Evolutionary conservation across 2,113 vertebrate genomes (phyloP), one percentile per base, ranked within the genome.

Genomic region (Scophthalmus maximus): DNA sequence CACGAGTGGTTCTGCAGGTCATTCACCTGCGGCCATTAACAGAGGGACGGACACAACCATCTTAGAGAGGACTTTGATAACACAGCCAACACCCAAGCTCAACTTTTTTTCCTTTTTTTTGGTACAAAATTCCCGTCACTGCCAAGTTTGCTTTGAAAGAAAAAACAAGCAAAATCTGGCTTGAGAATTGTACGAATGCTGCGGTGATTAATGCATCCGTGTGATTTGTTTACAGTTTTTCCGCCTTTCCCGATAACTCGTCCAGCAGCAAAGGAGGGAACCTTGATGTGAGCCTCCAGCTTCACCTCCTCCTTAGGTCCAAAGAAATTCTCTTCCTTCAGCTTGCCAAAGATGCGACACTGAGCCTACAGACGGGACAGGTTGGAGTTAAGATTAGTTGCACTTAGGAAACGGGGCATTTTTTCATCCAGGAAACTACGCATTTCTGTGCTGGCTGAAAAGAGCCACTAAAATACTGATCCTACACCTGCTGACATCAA

Each of bases 301-400:
- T 98, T 98, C 78, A 99, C 97, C 87, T 98, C 98, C 88, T 99
- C 97, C 77, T 98, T 98, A 86, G 97, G 97, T 85, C 97, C 97
- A 89, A 99, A 98, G 89, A 98, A 99, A 85, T 99, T 99, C 93
- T 99, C 97, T 92, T 99, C 97, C 89, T 98, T 99, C 84, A 99
- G 94, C 90, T 98, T 98, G 53, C 96, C 94, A 88, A 97, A 98
- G 70, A 98, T 96, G 78, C 96, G 95, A 88, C 96, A 96, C 91
- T 98, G 96, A 91, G 96, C 96, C 96, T 98, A 84, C 8, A 84
- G 76, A 51, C 15, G 1, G 42, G 15, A 73, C 11, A 57, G 1
- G 17, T 55, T 44, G 8, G n/a, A 66, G 5, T 14, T 51, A 30
- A 60, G 6, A 68, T 68, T 64, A 75, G 9, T 3, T 46, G 1